phyloP scores from a whole-genome alignment of 1,140 invertebrate genomes.

The Oreohelix idahoensis region DNA sequence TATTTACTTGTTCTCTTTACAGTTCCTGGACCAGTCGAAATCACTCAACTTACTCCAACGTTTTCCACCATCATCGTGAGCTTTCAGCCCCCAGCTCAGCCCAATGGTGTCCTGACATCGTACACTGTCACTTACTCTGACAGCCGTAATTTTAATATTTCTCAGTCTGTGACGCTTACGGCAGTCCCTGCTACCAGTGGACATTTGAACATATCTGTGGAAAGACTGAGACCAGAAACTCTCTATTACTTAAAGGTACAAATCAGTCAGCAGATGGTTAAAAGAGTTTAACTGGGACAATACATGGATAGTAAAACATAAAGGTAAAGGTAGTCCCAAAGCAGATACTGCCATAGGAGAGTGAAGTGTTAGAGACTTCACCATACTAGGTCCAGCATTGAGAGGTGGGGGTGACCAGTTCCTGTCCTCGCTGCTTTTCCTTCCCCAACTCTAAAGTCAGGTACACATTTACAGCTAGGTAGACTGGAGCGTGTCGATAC shows the following conservation, averaged over 20 bases:
- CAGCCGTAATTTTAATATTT: conserved; percentile 39
- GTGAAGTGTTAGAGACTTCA: too few species aligned
- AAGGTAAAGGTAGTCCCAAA: too few species aligned
- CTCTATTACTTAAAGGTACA: conserved; percentile 60
- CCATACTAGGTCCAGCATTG: too few species aligned
- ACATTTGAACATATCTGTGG: conserved; percentile 18
- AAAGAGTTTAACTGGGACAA: too few species aligned
- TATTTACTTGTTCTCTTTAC: conserved; percentile 15
- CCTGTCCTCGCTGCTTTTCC: too few species aligned
- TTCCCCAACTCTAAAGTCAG: too few species aligned
- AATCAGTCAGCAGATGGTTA: not conserved
- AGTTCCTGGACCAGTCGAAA: conserved; percentile 57
- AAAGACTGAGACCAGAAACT: conserved; percentile 48
- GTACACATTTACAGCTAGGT: too few species aligned
- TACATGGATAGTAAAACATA: too few species aligned
- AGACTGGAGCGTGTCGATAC: too few species aligned
- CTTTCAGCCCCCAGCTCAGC: conserved; percentile 47
- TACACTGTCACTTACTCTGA: conserved; percentile 51
- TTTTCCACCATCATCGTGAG: conserved; percentile 53
- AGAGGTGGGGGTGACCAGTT: too few species aligned
- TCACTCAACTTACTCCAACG: conserved; percentile 35
- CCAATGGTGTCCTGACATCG: conserved; percentile 58
- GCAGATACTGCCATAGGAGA: too few species aligned
- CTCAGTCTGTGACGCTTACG: conserved; percentile 36
- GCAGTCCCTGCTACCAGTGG: conserved; percentile 27